Percentiles rank a stretch among this genome's conserved stretches.
Evolutionary conservation across 2,797 vertebrate genomes (phyloP).

Genomic region (Phyllotis vaccarum): DNA sequence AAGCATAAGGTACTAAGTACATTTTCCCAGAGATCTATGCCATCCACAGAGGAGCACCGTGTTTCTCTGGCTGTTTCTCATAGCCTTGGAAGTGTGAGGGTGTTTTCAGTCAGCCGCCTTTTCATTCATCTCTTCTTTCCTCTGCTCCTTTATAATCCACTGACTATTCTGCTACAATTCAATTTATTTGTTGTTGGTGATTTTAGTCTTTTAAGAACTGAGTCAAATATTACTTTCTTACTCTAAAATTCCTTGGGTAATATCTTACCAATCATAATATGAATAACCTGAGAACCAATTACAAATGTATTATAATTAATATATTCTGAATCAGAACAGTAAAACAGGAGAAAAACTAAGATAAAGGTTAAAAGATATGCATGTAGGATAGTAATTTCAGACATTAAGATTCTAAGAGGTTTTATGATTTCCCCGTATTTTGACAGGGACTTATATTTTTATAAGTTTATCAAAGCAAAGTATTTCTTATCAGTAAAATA

Average conservation of each 20-base stretch:
- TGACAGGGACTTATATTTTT: neutral
- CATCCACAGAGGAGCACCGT: neutral
- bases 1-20: neutral
- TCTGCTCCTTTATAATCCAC: neutral
- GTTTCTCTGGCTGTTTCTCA: neutral
- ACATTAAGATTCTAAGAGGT: neutral
- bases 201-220: neutral
- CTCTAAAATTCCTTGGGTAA: neutral
- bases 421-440: neutral
- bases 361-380: conserved; percentile 1
- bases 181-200: too few relatives aligned
- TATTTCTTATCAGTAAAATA: neutral
- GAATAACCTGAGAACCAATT: neutral
- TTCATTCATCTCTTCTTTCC: neutral
- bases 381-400: neutral
- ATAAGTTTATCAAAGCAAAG: neutral
- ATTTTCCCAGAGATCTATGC: neutral
- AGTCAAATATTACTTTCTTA: neutral
- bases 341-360: neutral
- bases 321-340: neutral
- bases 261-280: neutral
- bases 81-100: neutral
- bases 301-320: neutral
- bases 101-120: neutral
- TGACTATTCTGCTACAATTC: neutral